These are phyloP conservation scores for Dendrocopos noguchii DNA, from an alignment of 2,113 vertebrate species.

Conservation along the genomic window DNA sequence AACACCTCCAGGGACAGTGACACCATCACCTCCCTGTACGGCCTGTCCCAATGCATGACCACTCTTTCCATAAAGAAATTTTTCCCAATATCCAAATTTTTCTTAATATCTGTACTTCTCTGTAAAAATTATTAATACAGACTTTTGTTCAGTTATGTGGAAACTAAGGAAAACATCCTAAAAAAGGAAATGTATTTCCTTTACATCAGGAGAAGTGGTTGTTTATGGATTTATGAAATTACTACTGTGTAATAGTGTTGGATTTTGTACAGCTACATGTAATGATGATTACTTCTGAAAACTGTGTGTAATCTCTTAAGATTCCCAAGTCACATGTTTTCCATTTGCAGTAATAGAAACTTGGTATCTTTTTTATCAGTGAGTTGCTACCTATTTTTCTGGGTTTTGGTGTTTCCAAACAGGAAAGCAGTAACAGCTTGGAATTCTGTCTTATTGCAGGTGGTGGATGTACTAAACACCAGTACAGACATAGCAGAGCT, in stretches of 20 bases:
- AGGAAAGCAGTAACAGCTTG: neutral
- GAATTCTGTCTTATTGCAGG: conserved; percentile 75
- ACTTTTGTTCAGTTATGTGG: neutral
- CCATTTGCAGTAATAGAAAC: neutral
- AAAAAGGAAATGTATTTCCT: neutral
- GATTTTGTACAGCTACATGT: neutral
- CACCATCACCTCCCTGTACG: too few relatives aligned
- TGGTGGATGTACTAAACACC: conserved; percentile 96
- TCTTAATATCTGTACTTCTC: neutral
- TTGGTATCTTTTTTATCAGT: neutral
- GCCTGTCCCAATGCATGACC: too few relatives aligned
- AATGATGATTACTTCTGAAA: neutral
- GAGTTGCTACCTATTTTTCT: neutral
- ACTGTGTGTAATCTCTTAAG: neutral
- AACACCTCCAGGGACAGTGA: too few relatives aligned
- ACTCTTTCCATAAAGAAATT: too few relatives aligned
- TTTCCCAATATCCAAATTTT: too few relatives aligned
- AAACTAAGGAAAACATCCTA: neutral
- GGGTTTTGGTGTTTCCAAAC: neutral
- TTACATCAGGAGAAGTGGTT: neutral
- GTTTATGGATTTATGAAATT: neutral
- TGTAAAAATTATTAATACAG: neutral
- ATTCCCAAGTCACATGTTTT: neutral
- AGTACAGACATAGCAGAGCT: conserved; percentile 94
- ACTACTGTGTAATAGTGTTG: neutral